Conservation (phyloP, 2,888 invertebrate genomes). For the Caprella mutica region DNA sequence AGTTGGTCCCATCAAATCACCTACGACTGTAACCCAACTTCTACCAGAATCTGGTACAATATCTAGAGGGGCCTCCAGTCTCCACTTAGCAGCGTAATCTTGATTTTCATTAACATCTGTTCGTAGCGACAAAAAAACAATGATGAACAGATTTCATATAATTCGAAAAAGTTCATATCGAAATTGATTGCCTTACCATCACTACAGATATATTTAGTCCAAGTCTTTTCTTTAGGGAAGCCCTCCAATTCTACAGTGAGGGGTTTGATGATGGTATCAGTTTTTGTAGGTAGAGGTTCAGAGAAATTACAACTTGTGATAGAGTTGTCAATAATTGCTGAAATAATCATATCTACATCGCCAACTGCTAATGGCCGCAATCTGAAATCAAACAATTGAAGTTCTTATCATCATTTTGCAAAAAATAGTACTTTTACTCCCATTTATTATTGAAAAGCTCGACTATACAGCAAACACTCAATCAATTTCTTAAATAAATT, state of each 20-base stretch:
- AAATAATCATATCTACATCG: slow-evolving; percentile 16
- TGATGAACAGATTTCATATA: too few relatives aligned
- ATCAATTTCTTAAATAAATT: too few relatives aligned
- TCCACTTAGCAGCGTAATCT: slow-evolving; percentile 40
- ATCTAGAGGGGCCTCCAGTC: slow-evolving; percentile 45
- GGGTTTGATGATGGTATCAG: slow-evolving; percentile 23
- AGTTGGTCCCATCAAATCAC: slow-evolving; percentile 52
- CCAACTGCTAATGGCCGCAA: slow-evolving; percentile 11
- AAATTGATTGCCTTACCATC: too few relatives aligned
- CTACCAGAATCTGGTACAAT: slow-evolving; percentile 53
- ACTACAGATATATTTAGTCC: slow-evolving; percentile 38
- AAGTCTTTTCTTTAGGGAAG: slow-evolving; percentile 26
- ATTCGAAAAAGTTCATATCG: too few relatives aligned
- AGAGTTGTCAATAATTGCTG: slow-evolving; percentile 35
- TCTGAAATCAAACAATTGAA: too few relatives aligned
- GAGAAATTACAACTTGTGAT: too few relatives aligned
- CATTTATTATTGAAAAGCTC: too few relatives aligned
- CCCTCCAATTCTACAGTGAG: slow-evolving; percentile 28
- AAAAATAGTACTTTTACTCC: too few relatives aligned
- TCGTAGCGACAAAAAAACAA: too few relatives aligned
- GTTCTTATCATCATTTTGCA: too few relatives aligned
- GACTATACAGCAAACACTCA: too few relatives aligned
- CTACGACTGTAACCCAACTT: slow-evolving; percentile 51
- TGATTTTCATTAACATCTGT: slow-evolving; percentile 3
- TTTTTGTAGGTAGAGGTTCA: neutral